These are phyloP conservation scores for Phacellophora camtschatica DNA, from an alignment of 30 jellyfish, hydroid and myxozoan genomes.

Conservation along the genomic window DNA sequence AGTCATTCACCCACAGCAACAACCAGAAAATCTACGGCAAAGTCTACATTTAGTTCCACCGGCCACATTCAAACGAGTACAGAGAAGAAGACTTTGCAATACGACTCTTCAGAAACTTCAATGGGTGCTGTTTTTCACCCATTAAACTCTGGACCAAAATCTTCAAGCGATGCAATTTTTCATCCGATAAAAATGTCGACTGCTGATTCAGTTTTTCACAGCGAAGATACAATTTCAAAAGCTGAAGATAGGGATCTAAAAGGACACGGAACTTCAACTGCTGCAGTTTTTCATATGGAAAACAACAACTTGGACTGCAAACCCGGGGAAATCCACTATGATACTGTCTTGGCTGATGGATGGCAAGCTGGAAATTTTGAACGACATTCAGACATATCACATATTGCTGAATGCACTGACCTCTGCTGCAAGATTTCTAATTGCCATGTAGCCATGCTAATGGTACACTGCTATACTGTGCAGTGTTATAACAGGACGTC, in stretches of 20 bases:
- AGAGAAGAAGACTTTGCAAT: no score
- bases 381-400: conserved; percentile 54
- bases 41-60: no score
- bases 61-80: no score
- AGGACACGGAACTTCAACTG: conserved; percentile 42
- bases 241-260: no score
- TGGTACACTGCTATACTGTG: conserved; percentile 90
- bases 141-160: background rate
- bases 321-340: conserved; percentile 20
- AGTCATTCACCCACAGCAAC: no score
- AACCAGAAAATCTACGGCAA: no score
- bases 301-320: conserved; percentile 15
- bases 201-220: no score
- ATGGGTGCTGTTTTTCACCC: conserved; percentile 13
- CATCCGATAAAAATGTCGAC: conserved; percentile 2
- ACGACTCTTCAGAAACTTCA: no score
- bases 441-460: conserved; percentile 83
- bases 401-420: conserved; percentile 61
- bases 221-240: background rate
- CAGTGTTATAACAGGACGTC: conserved; percentile 35
- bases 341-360: conserved; percentile 74
- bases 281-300: conserved; percentile 46
- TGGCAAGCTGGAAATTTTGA: conserved; percentile 88
- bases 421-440: conserved; percentile 71
- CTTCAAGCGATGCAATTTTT: conserved; percentile 34